Evolutionary conservation across 2,113 vertebrate species (phyloP).

Genomic region (Vulpes lagopus): DNA sequence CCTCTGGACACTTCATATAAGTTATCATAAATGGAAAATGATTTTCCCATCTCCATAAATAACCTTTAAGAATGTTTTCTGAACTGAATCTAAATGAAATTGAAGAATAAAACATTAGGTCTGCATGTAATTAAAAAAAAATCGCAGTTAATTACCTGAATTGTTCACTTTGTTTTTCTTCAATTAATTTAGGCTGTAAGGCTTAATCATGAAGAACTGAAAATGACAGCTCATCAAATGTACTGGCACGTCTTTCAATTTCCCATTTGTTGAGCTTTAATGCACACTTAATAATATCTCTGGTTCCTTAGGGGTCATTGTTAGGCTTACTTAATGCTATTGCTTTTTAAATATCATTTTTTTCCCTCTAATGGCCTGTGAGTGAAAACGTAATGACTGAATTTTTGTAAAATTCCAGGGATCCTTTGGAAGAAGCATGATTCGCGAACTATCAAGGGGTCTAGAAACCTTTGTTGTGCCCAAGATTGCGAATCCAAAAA

Average conservation of each 20-base stretch:
- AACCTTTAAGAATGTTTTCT: neutral
- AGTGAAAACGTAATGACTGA: neutral
- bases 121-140: neutral
- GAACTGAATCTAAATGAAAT: slow-evolving; percentile 41
- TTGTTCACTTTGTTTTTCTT: neutral
- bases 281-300: neutral
- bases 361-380: neutral
- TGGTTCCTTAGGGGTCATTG: neutral
- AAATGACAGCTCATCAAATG: neutral
- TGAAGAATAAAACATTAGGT: neutral
- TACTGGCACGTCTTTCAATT: neutral
- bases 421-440: neutral
- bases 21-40: slow-evolving; percentile 10
- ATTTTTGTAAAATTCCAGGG: neutral
- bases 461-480: neutral
- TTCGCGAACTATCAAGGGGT: neutral
- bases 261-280: neutral
- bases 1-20: neutral
- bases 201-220: neutral
- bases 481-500: too few species aligned
- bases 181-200: slow-evolving; percentile 1
- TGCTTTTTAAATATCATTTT: neutral
- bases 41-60: slow-evolving; percentile 5
- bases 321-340: neutral
- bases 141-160: neutral